Conservation (phyloP, 2,113 vertebrate genomes). For the Eudyptes chrysolophus region DNA sequence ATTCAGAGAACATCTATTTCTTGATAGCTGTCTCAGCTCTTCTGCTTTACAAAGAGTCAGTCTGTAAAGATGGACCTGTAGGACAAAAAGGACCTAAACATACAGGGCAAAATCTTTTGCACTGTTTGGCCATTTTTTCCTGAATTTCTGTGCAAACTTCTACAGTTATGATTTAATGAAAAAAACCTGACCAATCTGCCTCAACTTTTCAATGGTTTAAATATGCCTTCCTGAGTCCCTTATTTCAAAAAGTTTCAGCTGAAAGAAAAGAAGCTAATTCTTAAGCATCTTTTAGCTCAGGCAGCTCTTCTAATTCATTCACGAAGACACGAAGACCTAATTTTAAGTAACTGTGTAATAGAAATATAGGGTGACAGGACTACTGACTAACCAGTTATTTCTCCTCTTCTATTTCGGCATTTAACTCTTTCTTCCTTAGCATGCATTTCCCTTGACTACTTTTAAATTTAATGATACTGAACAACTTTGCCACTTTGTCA, state of each 20-base stretch:
- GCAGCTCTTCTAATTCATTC: background rate
- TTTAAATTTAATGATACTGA: slow-evolving; percentile 4
- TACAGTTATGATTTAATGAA: background rate
- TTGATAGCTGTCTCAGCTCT: background rate
- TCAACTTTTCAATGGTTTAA: background rate
- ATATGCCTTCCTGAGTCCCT: background rate
- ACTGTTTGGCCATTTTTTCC: too few relatives aligned
- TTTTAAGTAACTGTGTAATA: slow-evolving; percentile 1
- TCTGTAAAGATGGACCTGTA: background rate
- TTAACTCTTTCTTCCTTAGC: background rate
- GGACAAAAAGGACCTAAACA: background rate
- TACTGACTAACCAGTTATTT: background rate
- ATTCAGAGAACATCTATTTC: background rate
- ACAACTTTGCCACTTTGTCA: background rate
- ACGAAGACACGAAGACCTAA: background rate
- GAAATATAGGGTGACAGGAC: background rate
- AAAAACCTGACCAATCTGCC: background rate
- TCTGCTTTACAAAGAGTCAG: background rate
- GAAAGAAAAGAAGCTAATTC: background rate
- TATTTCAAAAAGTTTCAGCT: background rate
- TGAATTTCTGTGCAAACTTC: background rate
- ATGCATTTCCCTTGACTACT: background rate
- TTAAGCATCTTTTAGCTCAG: background rate
- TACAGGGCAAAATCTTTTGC: background rate
- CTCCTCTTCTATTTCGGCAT: background rate